Percentiles rank a stretch among this genome's conserved stretches.
These are phyloP conservation scores for Gopherus flavomarginatus DNA, from an alignment of 2,113 vertebrate species.

Conservation along the genomic window DNA sequence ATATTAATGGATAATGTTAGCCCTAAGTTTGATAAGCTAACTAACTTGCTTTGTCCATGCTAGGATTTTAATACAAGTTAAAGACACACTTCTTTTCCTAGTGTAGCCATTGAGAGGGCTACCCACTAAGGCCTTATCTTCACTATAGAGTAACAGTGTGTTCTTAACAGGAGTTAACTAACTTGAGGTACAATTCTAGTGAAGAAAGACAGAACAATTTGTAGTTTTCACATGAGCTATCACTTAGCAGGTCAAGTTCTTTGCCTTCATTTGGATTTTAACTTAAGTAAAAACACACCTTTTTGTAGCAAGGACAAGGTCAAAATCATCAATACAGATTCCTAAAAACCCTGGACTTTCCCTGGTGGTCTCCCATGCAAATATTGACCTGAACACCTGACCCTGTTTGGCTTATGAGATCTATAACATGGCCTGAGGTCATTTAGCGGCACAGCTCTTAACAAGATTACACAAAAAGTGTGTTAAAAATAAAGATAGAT, in stretches of 20 bases:
- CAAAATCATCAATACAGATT: background rate
- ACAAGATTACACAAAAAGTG: background rate
- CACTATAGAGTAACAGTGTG: background rate
- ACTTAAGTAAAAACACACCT: background rate
- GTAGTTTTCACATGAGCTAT: background rate
- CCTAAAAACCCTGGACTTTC: constrained; percentile 41
- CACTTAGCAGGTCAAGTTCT: background rate
- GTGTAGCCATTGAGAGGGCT: background rate
- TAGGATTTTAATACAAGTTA: background rate
- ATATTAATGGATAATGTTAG: background rate
- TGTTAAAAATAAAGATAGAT: background rate
- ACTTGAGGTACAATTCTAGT: background rate
- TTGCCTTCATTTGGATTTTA: background rate
- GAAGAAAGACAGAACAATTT: background rate
- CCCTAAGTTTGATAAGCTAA: background rate
- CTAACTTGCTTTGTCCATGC: rapidly evolving
- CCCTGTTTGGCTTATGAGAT: background rate
- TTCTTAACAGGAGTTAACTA: background rate
- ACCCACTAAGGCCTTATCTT: background rate
- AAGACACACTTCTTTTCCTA: no score
- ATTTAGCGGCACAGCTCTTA: background rate
- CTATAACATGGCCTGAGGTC: constrained; percentile 16
- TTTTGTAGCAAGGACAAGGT: background rate
- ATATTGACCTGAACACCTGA: constrained; percentile 41
- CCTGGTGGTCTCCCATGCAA: background rate